Conservation (phyloP, 1,140 invertebrate species). For the Trichonephila inaurata region DNA sequence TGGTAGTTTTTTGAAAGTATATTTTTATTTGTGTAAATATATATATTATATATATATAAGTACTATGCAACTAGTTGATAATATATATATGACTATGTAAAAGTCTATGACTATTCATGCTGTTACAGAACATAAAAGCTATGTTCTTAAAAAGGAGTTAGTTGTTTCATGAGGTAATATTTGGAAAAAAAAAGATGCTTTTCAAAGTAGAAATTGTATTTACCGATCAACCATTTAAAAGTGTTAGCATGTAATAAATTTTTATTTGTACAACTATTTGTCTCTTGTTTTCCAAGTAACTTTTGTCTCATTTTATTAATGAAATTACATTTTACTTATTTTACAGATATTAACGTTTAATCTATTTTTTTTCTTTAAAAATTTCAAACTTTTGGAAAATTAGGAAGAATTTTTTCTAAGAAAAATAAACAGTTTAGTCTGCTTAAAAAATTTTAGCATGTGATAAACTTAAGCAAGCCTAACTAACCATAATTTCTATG, state of each 20-base stretch:
- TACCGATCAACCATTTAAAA: slow-evolving; percentile 55
- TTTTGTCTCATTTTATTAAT: neutral
- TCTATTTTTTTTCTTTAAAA: too few species aligned
- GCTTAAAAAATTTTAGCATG: too few species aligned
- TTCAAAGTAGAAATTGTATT: slow-evolving; percentile 37
- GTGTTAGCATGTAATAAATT: slow-evolving; percentile 75
- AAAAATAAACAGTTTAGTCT: too few species aligned
- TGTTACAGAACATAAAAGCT: neutral
- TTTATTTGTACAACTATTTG: slow-evolving; percentile 73
- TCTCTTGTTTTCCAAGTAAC: neutral
- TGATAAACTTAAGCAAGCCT: too few species aligned
- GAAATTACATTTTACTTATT: too few species aligned
- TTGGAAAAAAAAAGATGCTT: slow-evolving; percentile 29
- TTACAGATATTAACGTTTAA: too few species aligned
- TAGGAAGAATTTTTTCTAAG: too few species aligned
- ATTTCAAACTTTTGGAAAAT: too few species aligned
- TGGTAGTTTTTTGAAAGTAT: slow-evolving; percentile 36
- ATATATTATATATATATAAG: slow-evolving; percentile 5
- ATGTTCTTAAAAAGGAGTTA: slow-evolving; percentile 7
- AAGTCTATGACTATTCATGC: neutral
- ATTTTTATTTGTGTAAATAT: slow-evolving; percentile 45
- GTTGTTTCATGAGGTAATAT: neutral
- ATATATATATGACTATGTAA: slow-evolving; percentile 42
- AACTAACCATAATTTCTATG: too few species aligned
- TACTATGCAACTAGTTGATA: slow-evolving; percentile 2